Percentiles rank a stretch among this genome's conserved stretches.
phyloP scores from a whole-genome alignment of 2,888 invertebrate species.

The Alcis repandata region DNA sequence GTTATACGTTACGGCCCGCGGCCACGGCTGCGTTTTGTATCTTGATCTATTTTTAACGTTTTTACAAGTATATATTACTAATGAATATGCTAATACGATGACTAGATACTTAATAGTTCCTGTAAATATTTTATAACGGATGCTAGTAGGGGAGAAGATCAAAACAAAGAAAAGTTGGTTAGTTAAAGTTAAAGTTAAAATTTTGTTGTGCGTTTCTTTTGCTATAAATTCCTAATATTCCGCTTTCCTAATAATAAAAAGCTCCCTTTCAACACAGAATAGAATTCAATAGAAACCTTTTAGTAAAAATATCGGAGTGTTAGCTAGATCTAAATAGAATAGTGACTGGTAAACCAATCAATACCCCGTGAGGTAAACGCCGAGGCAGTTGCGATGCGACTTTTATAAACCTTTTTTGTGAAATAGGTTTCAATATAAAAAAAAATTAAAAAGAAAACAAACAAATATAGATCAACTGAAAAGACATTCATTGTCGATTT shows the following conservation, averaged over 20 bases:
- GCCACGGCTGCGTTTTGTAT: conserved; percentile 30
- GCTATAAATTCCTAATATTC: too few species aligned
- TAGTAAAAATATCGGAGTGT: background rate
- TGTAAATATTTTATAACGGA: background rate
- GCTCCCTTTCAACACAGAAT: too few species aligned
- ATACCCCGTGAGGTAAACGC: conserved; percentile 68
- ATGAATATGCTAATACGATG: background rate
- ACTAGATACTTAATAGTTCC: background rate
- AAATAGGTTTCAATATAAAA: too few species aligned
- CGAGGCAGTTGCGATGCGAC: conserved; percentile 53
- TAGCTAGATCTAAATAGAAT: conserved; percentile 39
- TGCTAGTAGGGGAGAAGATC: background rate
- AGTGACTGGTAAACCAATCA: conserved; percentile 69
- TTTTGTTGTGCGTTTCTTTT: too few species aligned
- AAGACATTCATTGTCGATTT: background rate
- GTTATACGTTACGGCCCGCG: conserved; percentile 69
- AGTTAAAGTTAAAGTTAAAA: too few species aligned
- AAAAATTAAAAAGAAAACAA: too few species aligned
- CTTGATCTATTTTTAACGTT: background rate
- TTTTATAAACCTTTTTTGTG: background rate
- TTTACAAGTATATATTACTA: too few species aligned
- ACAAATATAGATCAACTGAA: too few species aligned
- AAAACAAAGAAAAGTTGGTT: too few species aligned
- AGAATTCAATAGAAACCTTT: too few species aligned
- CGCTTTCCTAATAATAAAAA: too few species aligned